A percentile compares a stretch with the other conserved stretches of the same genome.
phyloP scores from a whole-genome alignment of 2,797 vertebrate species.

The Semaprochilodus insignis region DNA sequence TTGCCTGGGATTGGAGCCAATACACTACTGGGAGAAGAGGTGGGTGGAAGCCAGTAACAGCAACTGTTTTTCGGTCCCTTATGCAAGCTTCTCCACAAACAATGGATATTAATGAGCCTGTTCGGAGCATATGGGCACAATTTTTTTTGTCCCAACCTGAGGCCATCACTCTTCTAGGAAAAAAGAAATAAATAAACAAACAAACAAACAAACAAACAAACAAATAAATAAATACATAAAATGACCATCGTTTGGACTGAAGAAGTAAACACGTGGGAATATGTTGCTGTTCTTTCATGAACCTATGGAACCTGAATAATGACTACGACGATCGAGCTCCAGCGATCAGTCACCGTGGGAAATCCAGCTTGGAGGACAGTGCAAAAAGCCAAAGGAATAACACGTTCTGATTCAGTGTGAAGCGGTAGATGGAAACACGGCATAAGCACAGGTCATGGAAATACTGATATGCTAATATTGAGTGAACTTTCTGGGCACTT shows the following conservation, averaged over 20 bases:
- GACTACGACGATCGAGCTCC: slow-evolving; percentile 23
- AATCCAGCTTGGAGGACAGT: not conserved
- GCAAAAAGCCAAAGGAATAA: slow-evolving; percentile 55
- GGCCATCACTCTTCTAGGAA: slow-evolving; percentile 23
- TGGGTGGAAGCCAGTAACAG: slow-evolving; percentile 46
- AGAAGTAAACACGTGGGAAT: slow-evolving; percentile 14
- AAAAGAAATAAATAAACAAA: not conserved
- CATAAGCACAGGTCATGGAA: slow-evolving; percentile 30
- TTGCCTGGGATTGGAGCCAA: slow-evolving; percentile 53
- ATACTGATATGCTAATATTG: slow-evolving; percentile 33
- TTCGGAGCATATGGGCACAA: slow-evolving; percentile 46
- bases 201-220: not conserved
- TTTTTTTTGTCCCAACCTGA: slow-evolving; percentile 17
- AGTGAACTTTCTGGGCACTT: slow-evolving; percentile 54
- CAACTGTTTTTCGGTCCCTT: slow-evolving; percentile 55
- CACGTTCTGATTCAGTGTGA: slow-evolving; percentile 24
- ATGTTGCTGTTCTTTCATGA: slow-evolving; percentile 20
- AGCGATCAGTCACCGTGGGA: slow-evolving; percentile 21
- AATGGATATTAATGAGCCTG: slow-evolving; percentile 47
- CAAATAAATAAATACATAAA: slow-evolving; percentile 13
- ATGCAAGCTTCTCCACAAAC: slow-evolving; percentile 62
- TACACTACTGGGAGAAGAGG: slow-evolving; percentile 46
- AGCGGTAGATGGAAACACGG: slow-evolving; percentile 22
- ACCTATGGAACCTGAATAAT: slow-evolving; percentile 32
- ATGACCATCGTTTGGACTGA: slow-evolving; percentile 22